Percentiles rank a stretch among this genome's conserved stretches.
Evolutionary conservation across 2,113 vertebrate species (phyloP).

Genomic region (Notarius lentiginosus): DNA sequence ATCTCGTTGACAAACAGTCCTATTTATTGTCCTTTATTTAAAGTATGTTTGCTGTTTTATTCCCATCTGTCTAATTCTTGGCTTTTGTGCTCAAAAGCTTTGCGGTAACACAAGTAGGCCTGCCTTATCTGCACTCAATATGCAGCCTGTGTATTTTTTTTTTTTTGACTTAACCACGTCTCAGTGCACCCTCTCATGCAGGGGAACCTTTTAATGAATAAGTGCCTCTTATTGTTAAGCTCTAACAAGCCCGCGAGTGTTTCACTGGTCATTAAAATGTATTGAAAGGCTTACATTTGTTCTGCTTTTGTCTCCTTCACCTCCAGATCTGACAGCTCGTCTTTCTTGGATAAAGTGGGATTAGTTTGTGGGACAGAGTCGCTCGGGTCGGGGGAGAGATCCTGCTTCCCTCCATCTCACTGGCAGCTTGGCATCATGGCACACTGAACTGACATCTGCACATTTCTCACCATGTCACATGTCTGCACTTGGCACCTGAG

Average conservation of each 20-base stretch:
- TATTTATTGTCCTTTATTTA: constrained; percentile 44
- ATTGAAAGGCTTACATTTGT: constrained; percentile 64
- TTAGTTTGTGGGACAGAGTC: constrained; percentile 60
- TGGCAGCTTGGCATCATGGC: constrained; percentile 47
- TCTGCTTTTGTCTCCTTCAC: constrained; percentile 58
- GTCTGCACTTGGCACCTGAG: constrained; percentile 48
- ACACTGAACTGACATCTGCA: constrained; percentile 67
- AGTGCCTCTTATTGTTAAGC: constrained; percentile 49
- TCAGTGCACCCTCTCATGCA: constrained; percentile 51
- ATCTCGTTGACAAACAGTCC: constrained; percentile 40
- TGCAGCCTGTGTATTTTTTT: constrained; percentile 35
- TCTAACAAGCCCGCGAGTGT: constrained; percentile 50
- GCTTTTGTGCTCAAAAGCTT: constrained; percentile 51
- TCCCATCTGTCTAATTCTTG: constrained; percentile 52
- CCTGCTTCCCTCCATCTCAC: constrained; percentile 46
- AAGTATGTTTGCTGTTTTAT: constrained; percentile 46
- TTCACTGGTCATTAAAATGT: constrained; percentile 68
- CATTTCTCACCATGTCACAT: constrained; percentile 71
- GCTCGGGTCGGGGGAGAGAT: not conserved
- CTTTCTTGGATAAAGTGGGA: constrained; percentile 86
- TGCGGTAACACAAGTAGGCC: constrained; percentile 46
- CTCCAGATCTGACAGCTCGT: constrained; percentile 80
- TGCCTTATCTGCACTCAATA: constrained; percentile 40
- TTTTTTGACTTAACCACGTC: constrained; percentile 51
- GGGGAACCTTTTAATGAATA: constrained; percentile 45